Base-by-base conservation (phyloP, 2,113 vertebrate genomes). In the Tinamus guttatus region DNA sequence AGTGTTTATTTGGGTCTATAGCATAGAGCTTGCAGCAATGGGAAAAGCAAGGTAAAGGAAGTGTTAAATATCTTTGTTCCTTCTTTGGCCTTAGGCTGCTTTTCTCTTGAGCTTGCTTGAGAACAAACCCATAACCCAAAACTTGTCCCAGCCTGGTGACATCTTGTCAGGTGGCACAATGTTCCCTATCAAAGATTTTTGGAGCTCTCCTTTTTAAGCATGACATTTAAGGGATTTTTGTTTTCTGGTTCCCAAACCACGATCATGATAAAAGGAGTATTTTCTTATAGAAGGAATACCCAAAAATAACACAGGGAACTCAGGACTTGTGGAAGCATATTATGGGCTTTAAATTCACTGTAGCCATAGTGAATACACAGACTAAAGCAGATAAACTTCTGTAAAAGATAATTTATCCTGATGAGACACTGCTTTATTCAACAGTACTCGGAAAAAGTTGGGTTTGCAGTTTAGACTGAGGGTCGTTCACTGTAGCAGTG, bases 331-430 rank as follows among this genome's bases (percentile, higher is more conserved):
- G 68, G 67, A 79, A 94, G 34, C 19, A 11, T 8, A 28, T 9
- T 7, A 81, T 9, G 43, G 54, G 63, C n/a, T 82, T 93, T 71
- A 77, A 89, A 87, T 92, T 88, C 36, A 32, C 12, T 87, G 78
- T 67, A 92, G 20, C n/a, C 68, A 65, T 5, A 91, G n/a, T 34
- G 65, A 81, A 77, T 64, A 17, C 6, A 78, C 8, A 64, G 77
- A 79, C 54, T 86, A 81, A 95, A 96, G 34, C 59, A 95, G 93
- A 93, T 93, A 97, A 96, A 38, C 78, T 89, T 79, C 20, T 25
- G 51, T 85, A 73, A 52, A 92, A 58, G 32, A 81, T 81, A 94
- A 92, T 67, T 77, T 83, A 81, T 96, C 27, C 25, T 91, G 34
- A 2, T 94, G 70, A 96, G 56, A 94, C 71, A 80, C 27, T 64